Conservation (phyloP, 2,797 vertebrate genomes). For the Eospalax fontanierii region DNA sequence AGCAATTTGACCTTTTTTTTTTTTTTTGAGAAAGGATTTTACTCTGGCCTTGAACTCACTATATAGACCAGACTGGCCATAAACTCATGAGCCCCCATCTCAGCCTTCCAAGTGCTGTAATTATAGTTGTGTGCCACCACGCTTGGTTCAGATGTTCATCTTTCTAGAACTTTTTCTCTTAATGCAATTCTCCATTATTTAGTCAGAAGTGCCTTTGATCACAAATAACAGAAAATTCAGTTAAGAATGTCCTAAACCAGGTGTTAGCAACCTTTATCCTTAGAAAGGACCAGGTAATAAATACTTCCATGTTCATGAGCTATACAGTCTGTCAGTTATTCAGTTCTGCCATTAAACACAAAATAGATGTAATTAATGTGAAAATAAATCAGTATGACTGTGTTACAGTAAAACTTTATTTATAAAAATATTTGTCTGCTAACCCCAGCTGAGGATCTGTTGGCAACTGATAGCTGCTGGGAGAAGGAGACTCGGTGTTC, state of each 20-base stretch:
- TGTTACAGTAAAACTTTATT: conserved; percentile 12
- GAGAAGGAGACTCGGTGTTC: too few relatives aligned
- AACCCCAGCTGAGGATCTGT: too few relatives aligned
- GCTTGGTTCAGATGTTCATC: neutral
- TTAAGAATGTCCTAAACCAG: neutral
- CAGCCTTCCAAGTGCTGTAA: neutral
- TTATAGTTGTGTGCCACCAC: neutral
- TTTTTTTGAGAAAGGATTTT: neutral
- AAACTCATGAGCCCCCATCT: neutral
- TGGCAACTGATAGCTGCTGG: too few relatives aligned
- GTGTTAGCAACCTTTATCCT: neutral
- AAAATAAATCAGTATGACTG: neutral
- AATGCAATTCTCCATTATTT: neutral
- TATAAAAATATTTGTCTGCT: neutral
- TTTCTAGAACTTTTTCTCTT: conserved; percentile 40
- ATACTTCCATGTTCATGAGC: neutral
- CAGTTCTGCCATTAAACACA: neutral
- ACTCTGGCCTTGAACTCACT: neutral
- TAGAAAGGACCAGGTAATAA: neutral
- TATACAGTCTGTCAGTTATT: neutral
- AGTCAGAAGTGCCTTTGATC: neutral
- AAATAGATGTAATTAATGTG: neutral
- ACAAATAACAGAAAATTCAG: conserved; percentile 39
- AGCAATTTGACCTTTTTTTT: neutral
- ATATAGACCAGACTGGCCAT: neutral